These are phyloP conservation scores for Vanessa atalanta DNA, from an alignment of 1,140 invertebrate genomes.

Conservation along the genomic window DNA sequence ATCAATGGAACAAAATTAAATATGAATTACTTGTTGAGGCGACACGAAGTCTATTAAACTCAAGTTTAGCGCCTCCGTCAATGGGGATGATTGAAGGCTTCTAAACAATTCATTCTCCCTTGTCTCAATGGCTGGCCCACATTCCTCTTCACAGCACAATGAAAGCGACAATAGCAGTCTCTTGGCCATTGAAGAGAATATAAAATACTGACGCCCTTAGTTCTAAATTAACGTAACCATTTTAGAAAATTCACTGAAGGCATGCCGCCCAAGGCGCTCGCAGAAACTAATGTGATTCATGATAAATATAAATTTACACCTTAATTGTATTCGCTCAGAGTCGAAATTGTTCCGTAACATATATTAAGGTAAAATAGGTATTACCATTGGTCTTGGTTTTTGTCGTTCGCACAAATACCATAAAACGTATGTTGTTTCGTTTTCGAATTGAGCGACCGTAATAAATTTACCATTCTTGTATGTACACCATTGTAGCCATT, in stretches of 20 bases:
- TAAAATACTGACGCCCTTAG: constrained; percentile 64
- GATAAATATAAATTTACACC: constrained; percentile 23
- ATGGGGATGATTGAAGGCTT: constrained; percentile 76
- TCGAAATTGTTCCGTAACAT: constrained; percentile 24
- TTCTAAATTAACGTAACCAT: constrained; percentile 75
- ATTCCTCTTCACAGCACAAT: constrained; percentile 75
- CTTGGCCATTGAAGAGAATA: constrained; percentile 60
- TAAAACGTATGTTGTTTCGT: constrained; percentile 54
- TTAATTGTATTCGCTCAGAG: constrained; percentile 28
- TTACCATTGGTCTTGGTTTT: constrained; percentile 60
- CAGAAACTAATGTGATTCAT: constrained; percentile 16
- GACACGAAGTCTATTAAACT: constrained; percentile 79
- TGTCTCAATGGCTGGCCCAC: constrained; percentile 72
- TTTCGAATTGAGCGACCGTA: constrained; percentile 53
- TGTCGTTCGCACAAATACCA: constrained; percentile 59
- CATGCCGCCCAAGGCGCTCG: constrained; percentile 57
- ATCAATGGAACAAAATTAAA: constrained; percentile 68
- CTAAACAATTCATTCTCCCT: constrained; percentile 74
- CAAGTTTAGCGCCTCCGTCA: constrained; percentile 73
- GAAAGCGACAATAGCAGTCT: constrained; percentile 57
- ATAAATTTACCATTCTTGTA: constrained; percentile 67
- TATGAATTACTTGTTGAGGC: constrained; percentile 70
- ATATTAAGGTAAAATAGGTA: constrained; percentile 51
- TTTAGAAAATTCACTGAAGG: constrained; percentile 65
- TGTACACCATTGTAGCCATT: constrained; percentile 37